Evolutionary conservation across 2,888 invertebrate species (phyloP).

Genomic region (Troides aeacus): DNA sequence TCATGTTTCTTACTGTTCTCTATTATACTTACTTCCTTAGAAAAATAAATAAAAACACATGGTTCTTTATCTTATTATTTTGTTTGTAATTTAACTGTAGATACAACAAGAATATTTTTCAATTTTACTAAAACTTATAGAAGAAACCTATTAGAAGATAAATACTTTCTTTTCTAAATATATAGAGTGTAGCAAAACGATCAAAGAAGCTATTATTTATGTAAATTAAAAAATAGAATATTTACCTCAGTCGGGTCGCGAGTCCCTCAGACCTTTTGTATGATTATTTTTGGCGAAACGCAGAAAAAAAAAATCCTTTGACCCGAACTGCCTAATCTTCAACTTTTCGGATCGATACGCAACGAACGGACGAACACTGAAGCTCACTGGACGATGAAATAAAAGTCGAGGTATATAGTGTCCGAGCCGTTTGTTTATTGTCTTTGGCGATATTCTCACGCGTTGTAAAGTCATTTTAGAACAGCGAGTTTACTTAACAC

Average conservation of each 20-base stretch:
- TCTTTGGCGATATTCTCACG: slow-evolving; percentile 53
- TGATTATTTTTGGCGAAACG: slow-evolving; percentile 30
- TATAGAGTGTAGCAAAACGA: background rate
- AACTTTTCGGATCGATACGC: slow-evolving; percentile 49
- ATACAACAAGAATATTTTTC: too few species aligned
- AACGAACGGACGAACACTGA: slow-evolving; percentile 42
- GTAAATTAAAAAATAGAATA: slow-evolving; percentile 14
- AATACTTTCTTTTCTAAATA: background rate
- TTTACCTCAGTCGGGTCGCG: slow-evolving; percentile 26
- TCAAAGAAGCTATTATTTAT: background rate
- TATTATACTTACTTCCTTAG: too few species aligned
- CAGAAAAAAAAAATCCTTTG: slow-evolving; percentile 37
- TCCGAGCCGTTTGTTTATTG: slow-evolving; percentile 55
- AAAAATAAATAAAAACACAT: too few species aligned
- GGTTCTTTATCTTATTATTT: too few species aligned
- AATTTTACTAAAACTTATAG: too few species aligned
- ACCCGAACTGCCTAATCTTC: slow-evolving; percentile 40
- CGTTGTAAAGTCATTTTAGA: slow-evolving; percentile 41
- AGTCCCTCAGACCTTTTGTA: slow-evolving; percentile 30
- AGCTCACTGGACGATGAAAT: slow-evolving; percentile 43
- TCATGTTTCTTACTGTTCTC: too few species aligned
- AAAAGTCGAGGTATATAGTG: slow-evolving; percentile 61
- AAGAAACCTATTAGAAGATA: too few species aligned
- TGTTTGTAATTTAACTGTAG: too few species aligned
- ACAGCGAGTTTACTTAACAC: slow-evolving; percentile 22